These are phyloP conservation scores for Colletes collaris DNA, from an alignment of 2,888 invertebrate species.

Conservation along the genomic window DNA sequence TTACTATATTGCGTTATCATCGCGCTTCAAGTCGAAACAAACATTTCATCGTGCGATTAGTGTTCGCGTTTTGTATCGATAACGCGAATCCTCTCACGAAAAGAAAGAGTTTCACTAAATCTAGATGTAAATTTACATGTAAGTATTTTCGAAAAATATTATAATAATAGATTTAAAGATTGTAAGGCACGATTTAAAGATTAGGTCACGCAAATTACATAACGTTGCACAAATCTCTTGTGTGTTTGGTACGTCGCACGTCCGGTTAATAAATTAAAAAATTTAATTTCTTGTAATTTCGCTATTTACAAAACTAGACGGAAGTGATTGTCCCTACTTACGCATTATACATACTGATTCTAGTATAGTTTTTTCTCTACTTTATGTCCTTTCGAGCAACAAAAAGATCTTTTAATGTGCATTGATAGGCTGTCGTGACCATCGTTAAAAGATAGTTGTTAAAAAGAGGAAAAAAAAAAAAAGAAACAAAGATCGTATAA, in stretches of 20 bases:
- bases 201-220: slow-evolving; percentile 57
- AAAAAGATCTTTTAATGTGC: not conserved
- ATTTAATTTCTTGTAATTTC: slow-evolving; percentile 33
- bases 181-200: slow-evolving; percentile 61
- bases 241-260: not conserved
- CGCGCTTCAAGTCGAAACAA: not conserved
- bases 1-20: not conserved
- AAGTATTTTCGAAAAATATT: slow-evolving; percentile 45
- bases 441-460: not conserved
- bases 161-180: slow-evolving; percentile 36
- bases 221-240: slow-evolving; percentile 31
- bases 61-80: no score
- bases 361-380: slow-evolving; percentile 5
- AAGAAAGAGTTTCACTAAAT: slow-evolving; percentile 15
- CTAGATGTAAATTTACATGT: slow-evolving; percentile 3
- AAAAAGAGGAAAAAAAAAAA: not conserved
- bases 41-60: not conserved
- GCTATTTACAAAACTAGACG: slow-evolving; percentile 50
- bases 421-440: not conserved
- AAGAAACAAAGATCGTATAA: not conserved
- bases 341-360: slow-evolving; percentile 21
- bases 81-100: not conserved
- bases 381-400: slow-evolving; percentile 3
- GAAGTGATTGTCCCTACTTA: slow-evolving; percentile 55
- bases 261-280: slow-evolving; percentile 37